Conservation (phyloP, 2,113 vertebrate species). For the Sapayoa aenigma region DNA sequence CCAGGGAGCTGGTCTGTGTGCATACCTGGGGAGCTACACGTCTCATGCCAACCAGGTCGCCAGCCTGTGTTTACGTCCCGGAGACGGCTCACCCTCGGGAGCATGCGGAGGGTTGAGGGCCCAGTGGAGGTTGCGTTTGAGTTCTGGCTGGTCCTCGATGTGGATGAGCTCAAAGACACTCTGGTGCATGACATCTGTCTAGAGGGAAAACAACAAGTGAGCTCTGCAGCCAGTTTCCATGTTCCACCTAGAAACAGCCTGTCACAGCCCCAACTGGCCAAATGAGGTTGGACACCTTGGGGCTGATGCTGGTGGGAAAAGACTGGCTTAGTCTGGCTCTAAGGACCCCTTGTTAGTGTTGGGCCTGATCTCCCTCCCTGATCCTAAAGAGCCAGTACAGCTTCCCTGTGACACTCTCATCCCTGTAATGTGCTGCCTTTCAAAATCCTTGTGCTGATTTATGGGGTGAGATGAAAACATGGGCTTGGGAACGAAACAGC, state of each 20-base stretch:
- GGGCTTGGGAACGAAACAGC: neutral
- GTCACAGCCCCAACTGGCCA: fast-evolving
- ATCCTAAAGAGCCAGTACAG: neutral
- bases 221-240: neutral
- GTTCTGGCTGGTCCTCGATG: constrained; percentile 80
- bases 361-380: neutral
- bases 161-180: constrained; percentile 83
- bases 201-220: neutral
- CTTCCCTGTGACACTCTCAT: neutral
- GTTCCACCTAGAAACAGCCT: neutral
- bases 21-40: fast-evolving
- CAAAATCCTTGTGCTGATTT: neutral
- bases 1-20: neutral
- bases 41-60: fast-evolving
- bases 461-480: neutral
- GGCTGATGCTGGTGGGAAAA: neutral
- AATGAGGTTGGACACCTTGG: neutral
- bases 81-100: neutral
- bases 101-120: constrained; percentile 63
- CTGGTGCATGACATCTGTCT: constrained; percentile 86
- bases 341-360: neutral
- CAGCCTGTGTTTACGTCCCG: neutral
- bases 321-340: neutral
- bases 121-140: constrained; percentile 81
- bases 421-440: neutral